Conservation (phyloP, 2,113 vertebrate species). For the Marmota monax region DNA sequence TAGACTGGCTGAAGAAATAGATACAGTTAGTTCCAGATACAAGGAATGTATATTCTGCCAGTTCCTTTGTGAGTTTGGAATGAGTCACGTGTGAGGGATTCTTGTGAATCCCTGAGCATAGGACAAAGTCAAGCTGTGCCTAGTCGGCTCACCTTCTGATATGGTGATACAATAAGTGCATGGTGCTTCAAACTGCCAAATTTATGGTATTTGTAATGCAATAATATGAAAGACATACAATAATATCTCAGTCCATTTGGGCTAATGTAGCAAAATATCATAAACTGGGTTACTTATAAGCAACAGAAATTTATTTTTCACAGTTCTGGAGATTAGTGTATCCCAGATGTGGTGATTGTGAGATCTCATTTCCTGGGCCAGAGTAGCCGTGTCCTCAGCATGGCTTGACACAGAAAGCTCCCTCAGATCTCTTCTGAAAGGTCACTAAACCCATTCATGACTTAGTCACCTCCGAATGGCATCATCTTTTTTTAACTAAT, state of each 20-base stretch:
- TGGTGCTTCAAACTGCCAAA: background rate
- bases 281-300: background rate
- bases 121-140: background rate
- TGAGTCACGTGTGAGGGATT: background rate
- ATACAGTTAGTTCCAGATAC: background rate
- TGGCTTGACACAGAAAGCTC: background rate
- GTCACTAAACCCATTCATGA: background rate
- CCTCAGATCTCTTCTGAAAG: background rate
- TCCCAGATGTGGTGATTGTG: background rate
- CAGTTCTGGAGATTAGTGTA: background rate
- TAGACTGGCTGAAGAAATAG: background rate
- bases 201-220: background rate
- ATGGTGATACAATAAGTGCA: background rate
- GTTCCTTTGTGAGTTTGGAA: background rate
- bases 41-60: background rate
- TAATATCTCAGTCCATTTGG: background rate
- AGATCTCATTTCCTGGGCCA: background rate
- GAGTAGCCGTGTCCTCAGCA: background rate
- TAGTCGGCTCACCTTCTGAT: background rate
- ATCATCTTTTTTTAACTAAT: background rate
- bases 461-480: background rate
- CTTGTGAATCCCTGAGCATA: background rate
- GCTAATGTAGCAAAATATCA: background rate
- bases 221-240: background rate
- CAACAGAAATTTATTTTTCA: background rate